Conservation (phyloP, 2,888 invertebrate genomes). For the Scaptomyza flava region DNA sequence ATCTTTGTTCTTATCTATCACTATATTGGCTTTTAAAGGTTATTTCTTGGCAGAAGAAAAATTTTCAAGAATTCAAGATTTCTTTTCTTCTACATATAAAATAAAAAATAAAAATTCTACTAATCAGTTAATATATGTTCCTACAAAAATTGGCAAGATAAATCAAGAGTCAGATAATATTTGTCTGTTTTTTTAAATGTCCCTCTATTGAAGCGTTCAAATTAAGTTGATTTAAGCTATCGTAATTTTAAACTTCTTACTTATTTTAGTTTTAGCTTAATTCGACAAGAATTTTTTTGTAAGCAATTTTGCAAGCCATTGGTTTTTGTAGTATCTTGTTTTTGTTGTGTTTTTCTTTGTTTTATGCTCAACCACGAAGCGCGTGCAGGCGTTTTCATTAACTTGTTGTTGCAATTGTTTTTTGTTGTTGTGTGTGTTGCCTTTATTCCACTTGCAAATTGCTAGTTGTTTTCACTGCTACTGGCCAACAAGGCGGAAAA, state of each 20-base stretch:
- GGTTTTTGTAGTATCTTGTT: background rate
- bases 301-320: constrained; percentile 8
- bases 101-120: too few relatives aligned
- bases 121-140: too few relatives aligned
- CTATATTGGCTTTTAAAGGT: constrained; percentile 32
- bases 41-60: background rate
- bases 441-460: constrained; percentile 44
- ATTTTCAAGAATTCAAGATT: too few relatives aligned
- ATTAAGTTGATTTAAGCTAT: background rate
- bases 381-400: constrained; percentile 67
- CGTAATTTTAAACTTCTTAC: background rate
- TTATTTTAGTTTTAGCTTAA: background rate
- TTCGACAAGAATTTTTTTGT: background rate
- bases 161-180: too few relatives aligned
- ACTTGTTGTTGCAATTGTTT: constrained; percentile 71
- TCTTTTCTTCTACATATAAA: too few relatives aligned
- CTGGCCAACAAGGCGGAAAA: constrained; percentile 59
- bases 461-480: constrained; percentile 46
- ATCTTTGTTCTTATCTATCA: constrained; percentile 21
- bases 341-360: constrained; percentile 15
- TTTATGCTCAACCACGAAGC: constrained; percentile 29
- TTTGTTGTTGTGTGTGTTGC: constrained; percentile 22
- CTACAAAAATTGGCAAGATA: too few relatives aligned
- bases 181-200: too few relatives aligned
- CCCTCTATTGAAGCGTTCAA: too few relatives aligned